These are phyloP conservation scores for Epinephelus lanceolatus DNA, from an alignment of 2,113 vertebrate genomes.

Conservation along the genomic window DNA sequence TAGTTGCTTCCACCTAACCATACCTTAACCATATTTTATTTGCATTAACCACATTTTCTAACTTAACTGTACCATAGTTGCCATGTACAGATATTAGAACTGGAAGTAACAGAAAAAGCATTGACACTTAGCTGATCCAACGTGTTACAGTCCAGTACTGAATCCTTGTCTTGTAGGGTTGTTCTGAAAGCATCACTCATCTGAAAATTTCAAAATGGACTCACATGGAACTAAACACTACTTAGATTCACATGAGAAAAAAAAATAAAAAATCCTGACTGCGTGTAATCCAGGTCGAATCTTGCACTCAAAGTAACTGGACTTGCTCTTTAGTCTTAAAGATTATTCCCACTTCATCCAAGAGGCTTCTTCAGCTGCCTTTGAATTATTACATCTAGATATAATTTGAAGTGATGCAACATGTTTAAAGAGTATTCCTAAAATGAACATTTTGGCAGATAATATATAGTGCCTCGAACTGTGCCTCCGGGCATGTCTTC, in stretches of 20 bases:
- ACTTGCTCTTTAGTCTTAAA: slow-evolving; percentile 29
- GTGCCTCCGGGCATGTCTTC: slow-evolving; percentile 58
- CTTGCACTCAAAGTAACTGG: slow-evolving; percentile 2
- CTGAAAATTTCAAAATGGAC: neutral
- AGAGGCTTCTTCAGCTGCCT: slow-evolving; percentile 7
- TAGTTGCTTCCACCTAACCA: neutral
- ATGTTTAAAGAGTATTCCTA: slow-evolving; percentile 46
- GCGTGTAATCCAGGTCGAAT: slow-evolving; percentile 7
- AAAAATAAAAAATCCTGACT: accelerated
- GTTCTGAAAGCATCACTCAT: neutral
- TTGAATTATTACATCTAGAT: slow-evolving; percentile 42
- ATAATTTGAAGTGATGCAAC: slow-evolving; percentile 57
- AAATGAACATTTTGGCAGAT: slow-evolving; percentile 58
- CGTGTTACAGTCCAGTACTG: neutral
- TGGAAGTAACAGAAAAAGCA: no score
- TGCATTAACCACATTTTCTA: neutral
- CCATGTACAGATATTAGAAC: no score
- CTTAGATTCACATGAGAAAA: neutral
- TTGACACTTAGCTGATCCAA: neutral
- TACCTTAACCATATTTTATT: neutral
- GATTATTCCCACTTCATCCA: neutral
- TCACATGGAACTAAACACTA: neutral
- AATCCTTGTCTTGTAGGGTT: neutral
- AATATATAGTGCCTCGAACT: slow-evolving; percentile 44
- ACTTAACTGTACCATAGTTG: no score